Evolutionary conservation across 2,797 vertebrate genomes (phyloP), one percentile per base, ranked within the genome.

Genomic region (Avahi laniger): DNA sequence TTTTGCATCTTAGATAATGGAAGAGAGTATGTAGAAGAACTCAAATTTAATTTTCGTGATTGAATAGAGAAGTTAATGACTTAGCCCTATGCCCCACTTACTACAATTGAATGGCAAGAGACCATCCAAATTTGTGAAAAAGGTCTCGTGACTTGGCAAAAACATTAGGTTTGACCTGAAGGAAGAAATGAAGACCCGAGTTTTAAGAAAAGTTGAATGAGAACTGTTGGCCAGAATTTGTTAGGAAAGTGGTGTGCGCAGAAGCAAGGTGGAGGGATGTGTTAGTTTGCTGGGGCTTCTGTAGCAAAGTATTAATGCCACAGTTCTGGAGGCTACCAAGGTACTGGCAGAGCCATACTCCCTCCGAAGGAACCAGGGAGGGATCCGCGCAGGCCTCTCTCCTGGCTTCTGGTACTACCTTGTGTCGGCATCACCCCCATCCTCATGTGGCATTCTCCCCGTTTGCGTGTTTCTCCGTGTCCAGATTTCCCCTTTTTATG

Each of bases 1-100:
- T 79, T 97, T 97, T 93, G 67, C 46, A 82, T 95, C 43, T 97
- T 94, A 91, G 72, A 61, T 97, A 97, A 97, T 96, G 79, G 75
- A 94, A 95, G 46, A 95, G 26, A 72, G 33, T 85, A 80, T 48
- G 81, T 46, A 88, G 86, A 73, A 35, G 38, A 28, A 82, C 50
- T 93, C 95, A 91, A 89, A 96, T 97, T 97, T 96, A 92, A 96
- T 97, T 97, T 97, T 94, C 54, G 67, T 97, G 91, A 97, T 97
- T 96, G 80, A 97, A 96, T 96, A 85, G 86, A 96, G 78, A 95
- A 97, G 84, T 96, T 92, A 96, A 96, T 97, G 80, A 72, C 91
- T 95, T 96, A 88, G 90, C 83, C 83, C 43, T 89, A 43, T 67
- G 46, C 41, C 73, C 61, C 41, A 75, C 75, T 94, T 96, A 96